Percentiles rank a stretch among this genome's conserved stretches.
phyloP scores from a whole-genome alignment of 2,888 invertebrate genomes.

The Synergus laeviventris region DNA sequence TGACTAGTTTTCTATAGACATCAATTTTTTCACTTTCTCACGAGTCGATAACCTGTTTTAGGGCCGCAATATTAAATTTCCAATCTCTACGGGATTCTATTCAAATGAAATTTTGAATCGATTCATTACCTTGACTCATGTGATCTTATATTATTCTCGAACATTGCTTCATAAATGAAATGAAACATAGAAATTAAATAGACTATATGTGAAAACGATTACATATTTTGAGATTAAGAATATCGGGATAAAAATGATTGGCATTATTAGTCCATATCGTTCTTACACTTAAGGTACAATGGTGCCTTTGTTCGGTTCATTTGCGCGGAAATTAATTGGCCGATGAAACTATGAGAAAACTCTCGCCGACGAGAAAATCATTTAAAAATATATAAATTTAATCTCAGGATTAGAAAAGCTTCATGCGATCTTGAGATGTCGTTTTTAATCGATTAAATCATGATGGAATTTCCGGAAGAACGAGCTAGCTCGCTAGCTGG shows the following conservation, averaged over 20 bases:
- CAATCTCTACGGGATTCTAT: background rate
- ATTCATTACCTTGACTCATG: background rate
- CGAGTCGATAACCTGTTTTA: constrained; percentile 1
- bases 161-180: background rate
- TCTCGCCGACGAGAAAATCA: background rate
- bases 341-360: background rate
- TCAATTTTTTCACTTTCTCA: constrained; percentile 24
- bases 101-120: background rate
- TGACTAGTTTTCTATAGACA: background rate
- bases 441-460: constrained; percentile 9
- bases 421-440: constrained; percentile 2
- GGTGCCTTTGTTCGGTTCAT: background rate
- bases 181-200: background rate
- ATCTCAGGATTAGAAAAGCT: background rate
- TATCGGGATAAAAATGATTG: background rate
- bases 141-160: background rate
- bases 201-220: too few relatives aligned
- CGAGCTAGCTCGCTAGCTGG: background rate
- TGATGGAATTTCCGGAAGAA: constrained; percentile 22
- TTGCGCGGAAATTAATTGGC: background rate
- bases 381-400: background rate
- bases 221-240: background rate
- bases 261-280: background rate
- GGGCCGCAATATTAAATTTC: background rate
- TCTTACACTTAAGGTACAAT: background rate